These are phyloP conservation scores for Trogon surrucura DNA, from an alignment of 2,113 vertebrate species.

Conservation along the genomic window DNA sequence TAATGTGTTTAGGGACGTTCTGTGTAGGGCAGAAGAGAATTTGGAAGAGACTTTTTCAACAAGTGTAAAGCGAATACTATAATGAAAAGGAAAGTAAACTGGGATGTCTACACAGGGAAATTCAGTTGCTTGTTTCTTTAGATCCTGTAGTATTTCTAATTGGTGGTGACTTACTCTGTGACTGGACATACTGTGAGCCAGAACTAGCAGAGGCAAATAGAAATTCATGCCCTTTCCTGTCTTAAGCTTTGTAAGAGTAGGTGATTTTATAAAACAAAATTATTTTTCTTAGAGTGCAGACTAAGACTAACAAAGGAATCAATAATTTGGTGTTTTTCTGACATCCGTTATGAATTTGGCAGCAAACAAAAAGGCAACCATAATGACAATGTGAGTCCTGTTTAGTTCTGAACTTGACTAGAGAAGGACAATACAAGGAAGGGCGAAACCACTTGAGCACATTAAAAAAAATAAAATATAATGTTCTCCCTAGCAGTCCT, in stretches of 20 bases:
- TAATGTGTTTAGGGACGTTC: not conserved
- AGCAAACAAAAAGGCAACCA: accelerated
- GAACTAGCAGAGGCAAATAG: not conserved
- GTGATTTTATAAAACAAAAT: not conserved
- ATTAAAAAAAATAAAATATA: not conserved
- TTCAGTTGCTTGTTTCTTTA: not conserved
- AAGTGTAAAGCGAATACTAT: not conserved
- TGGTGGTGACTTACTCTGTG: not conserved
- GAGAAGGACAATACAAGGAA: conserved; percentile 17
- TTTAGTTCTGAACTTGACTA: not conserved
- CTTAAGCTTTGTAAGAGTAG: not conserved
- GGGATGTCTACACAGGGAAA: not conserved
- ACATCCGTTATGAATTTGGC: not conserved
- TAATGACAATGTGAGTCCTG: not conserved
- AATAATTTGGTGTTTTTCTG: not conserved
- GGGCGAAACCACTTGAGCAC: not conserved
- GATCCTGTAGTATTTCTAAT: not conserved
- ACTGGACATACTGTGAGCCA: not conserved
- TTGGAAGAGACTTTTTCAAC: not conserved
- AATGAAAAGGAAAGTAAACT: not conserved
- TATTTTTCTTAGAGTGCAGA: not conserved
- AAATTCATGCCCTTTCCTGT: not conserved
- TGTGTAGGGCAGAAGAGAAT: not conserved
- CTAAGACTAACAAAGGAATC: not conserved
- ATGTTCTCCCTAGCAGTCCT: not conserved